A percentile compares a stretch with the other conserved stretches of the same genome.
Evolutionary conservation across 2,797 vertebrate species (phyloP).

Genomic region (Microtus californicus): DNA sequence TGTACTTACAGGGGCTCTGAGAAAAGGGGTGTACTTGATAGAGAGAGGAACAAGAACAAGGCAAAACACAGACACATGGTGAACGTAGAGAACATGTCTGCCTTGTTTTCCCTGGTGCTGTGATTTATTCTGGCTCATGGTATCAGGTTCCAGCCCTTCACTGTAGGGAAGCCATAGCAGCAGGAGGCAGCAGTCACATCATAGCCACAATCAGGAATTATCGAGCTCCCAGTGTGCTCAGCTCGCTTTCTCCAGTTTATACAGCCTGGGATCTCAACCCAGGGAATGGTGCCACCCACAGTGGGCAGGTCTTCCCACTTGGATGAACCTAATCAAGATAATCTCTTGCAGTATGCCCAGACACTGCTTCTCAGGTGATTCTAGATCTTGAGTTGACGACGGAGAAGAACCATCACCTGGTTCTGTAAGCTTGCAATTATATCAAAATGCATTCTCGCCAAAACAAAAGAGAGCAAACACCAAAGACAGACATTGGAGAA

Average conservation of each 20-base stretch:
- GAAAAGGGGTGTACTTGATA: not conserved
- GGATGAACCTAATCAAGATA: not conserved
- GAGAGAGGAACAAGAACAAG: not conserved
- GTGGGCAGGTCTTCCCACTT: not conserved
- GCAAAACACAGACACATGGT: not conserved
- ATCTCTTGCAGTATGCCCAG: not conserved
- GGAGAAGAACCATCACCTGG: not conserved
- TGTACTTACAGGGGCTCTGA: not conserved
- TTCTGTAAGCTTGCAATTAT: conserved; percentile 4
- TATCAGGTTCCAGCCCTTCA: not conserved
- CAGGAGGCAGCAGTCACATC: not conserved
- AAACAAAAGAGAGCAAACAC: not conserved
- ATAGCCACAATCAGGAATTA: not conserved
- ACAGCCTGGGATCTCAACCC: not conserved
- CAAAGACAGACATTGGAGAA: not conserved
- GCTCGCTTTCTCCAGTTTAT: not conserved
- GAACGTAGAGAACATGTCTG: not conserved
- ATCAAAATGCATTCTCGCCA: not conserved
- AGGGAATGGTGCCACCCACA: not conserved
- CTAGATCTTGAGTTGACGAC: not conserved
- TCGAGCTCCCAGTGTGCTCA: not conserved
- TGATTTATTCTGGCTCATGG: not conserved
- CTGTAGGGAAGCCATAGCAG: not conserved
- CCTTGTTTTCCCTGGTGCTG: not conserved
- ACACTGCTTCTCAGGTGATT: not conserved